These are phyloP conservation scores for Callocephalon fimbriatum DNA, from an alignment of 2,113 vertebrate species.

Conservation along the genomic window DNA sequence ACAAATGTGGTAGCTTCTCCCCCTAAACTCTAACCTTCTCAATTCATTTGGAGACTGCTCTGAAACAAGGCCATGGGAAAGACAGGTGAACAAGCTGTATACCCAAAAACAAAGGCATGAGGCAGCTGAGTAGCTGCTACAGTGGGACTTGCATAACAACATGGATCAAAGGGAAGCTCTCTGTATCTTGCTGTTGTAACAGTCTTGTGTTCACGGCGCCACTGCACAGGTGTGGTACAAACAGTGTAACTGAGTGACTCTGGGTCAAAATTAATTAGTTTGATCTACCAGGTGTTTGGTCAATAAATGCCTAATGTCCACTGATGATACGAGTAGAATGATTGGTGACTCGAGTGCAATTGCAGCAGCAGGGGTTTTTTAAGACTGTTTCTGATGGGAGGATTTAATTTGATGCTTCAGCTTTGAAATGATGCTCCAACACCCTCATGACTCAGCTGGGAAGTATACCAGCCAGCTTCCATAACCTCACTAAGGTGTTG, in stretches of 20 bases:
- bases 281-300: not conserved
- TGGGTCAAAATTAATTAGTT: not conserved
- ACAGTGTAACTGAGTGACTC: not conserved
- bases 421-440: not conserved
- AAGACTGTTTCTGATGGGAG: not conserved
- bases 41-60: not conserved
- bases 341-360: not conserved
- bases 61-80: not conserved
- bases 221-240: not conserved
- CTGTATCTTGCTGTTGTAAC: not conserved
- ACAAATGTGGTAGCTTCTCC: not conserved
- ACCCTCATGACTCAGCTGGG: conserved; percentile 46
- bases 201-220: not conserved
- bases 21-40: not conserved
- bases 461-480: not conserved
- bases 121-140: not conserved
- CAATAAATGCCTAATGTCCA: not conserved
- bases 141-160: not conserved
- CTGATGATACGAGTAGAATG: not conserved
- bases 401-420: conserved; percentile 14
- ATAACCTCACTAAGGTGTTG: conserved; percentile 11
- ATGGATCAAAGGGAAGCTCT: not conserved
- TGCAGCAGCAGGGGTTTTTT: not conserved
- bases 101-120: not conserved
- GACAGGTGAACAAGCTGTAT: not conserved